Base-by-base conservation (phyloP, 2,113 vertebrate genomes). In the Monopterus albus region DNA sequence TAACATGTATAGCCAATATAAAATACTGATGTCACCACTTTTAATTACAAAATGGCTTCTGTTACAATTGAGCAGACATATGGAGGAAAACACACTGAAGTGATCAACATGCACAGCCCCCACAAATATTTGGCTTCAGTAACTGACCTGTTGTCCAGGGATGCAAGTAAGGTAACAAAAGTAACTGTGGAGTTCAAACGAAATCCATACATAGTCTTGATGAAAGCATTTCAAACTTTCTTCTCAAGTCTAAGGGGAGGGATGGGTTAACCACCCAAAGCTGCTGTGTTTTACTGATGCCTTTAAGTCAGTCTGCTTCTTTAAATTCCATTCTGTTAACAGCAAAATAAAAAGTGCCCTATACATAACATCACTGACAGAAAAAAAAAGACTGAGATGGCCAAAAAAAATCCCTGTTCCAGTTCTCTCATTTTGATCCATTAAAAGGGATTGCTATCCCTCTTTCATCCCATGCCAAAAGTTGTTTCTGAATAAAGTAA, bases 81-180 rank as follows among this genome's bases (percentile, higher is more conserved):
- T 81, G 75, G 78, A 81, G 68, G 68, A 84, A 87, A 82, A 87
- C 82, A 89, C 78, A 88, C 75, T 81, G 45, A 76, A 65, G 83
- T 86, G 75, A 88, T 84, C 80, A 72, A 88, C 91, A 91, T 91
- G 89, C 87, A 90, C 75, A 90, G 78, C 87, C 88, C 85, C 89
- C 75, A 88, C 81, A 90, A 88, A 81, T 64, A 78, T 84, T 89
- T 88, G 69, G 82, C 88, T 89, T 89, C 87, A 90, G 88, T 89
- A 92, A 91, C 89, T 90, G 86, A 93, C 91, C 89, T 92, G 87
- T 89, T 88, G 65, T 92, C 91, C 90, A 50, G 73, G 79, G 87
- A 85, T 85, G 87, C 84, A 91, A 88, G 87, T 89, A 86, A 88
- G 80, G 71, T 86, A 89, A 91, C 74, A 85, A 85, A 88, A 84